Evolutionary conservation across 1,140 invertebrate genomes (phyloP), one percentile per base, ranked within the genome.

Genomic region (Camponotus pennsylvanicus): DNA sequence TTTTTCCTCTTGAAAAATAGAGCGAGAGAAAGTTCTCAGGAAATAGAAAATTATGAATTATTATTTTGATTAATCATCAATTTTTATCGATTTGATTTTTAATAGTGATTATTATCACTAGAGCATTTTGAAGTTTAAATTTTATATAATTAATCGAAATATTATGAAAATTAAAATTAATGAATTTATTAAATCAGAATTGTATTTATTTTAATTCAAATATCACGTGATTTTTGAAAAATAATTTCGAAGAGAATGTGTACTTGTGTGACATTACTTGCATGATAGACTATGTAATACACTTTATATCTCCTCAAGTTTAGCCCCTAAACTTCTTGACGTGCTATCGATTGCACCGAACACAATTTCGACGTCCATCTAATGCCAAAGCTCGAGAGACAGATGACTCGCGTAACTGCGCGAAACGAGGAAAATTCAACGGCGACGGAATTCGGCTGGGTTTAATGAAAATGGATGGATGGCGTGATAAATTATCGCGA

Each of bases 401-500:
- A 57, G 13, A 40, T 70, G 66, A 69, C 8, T 59, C 37, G 13
- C 21, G 37, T 45, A 82, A 80, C 15, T 70, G 8, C 0, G 27
- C 61, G 79, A 61, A 82, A 61, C 13, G 45, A 2, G 45, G 32
- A 57, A 32, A 83, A 75, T 83, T 75, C 6, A 69, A 40, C 59
- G 37, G 42, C 61, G 6, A 49, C 2, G 49, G 27, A 73, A 82
- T 73, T 83, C 8, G 40, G 18, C 27, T 21, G 69, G 27, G 5
- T 42, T 82, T 73, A 73, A 75, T 61, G 79, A 82, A 73, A 82
- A 82, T 42, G n/a, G 42, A 83, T 61, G 40, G 55, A 45, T 37
- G n/a, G 55, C 42, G 42, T 75, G 69, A 82, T 82, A 61, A 73
- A 83, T 75, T 75, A 83, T 75, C 64, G 77, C 45, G 63, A 67